These are phyloP conservation scores for Tolmerus cingulatus DNA, from an alignment of 2,888 invertebrate species.

Conservation along the genomic window DNA sequence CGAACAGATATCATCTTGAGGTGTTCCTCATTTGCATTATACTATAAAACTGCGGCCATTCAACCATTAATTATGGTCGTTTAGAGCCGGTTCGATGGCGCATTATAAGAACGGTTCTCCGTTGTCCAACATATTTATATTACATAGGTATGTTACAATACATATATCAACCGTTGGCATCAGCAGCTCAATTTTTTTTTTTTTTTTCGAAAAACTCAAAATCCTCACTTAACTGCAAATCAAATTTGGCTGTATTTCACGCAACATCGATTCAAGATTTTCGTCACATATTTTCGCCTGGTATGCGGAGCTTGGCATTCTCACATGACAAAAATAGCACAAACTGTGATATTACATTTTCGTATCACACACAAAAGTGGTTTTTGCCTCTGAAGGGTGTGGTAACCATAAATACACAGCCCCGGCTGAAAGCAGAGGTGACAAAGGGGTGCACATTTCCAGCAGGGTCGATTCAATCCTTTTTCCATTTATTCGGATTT, in stretches of 20 bases:
- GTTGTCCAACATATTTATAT: not conserved
- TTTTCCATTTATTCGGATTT: conserved; percentile 35
- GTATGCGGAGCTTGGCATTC: conserved; percentile 17
- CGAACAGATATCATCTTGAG: not conserved
- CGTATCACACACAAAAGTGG: conserved; percentile 32
- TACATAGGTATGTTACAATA: not conserved
- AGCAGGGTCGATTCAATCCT: conserved; percentile 30
- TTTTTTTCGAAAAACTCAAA: not conserved
- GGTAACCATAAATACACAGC: conserved; percentile 36
- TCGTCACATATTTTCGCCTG: conserved; percentile 27
- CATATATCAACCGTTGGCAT: not conserved
- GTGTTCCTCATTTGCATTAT: conserved; percentile 26
- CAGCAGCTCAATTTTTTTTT: not conserved
- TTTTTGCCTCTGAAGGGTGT: conserved; percentile 37
- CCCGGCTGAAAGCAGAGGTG: conserved; percentile 3
- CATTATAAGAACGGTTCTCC: not conserved
- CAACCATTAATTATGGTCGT: conserved; percentile 10
- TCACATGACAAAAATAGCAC: conserved; percentile 31
- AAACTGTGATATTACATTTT: conserved; percentile 30
- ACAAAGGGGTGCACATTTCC: conserved; percentile 26
- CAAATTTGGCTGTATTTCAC: conserved; percentile 34
- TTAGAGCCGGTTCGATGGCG: not conserved
- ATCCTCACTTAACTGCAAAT: conserved; percentile 18
- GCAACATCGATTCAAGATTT: conserved; percentile 36
- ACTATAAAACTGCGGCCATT: not conserved